Evolutionary conservation across 2,888 invertebrate genomes (phyloP).

Genomic region (Biston stratarius): DNA sequence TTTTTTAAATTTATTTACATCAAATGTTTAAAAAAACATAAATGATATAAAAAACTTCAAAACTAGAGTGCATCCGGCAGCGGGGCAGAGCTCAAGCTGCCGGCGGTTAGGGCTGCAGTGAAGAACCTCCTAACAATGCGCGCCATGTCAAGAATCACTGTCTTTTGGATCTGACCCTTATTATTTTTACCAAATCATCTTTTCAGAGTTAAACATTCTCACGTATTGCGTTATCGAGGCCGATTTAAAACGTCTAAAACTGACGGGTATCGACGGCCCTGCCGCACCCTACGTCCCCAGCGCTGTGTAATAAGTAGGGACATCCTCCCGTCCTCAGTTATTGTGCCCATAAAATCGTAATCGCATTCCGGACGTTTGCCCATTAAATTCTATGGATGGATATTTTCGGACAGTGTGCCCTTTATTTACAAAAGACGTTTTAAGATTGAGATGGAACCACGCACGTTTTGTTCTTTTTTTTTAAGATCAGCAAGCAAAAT

Average conservation of each 20-base stretch:
- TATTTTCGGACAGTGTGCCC: slow-evolving; percentile 14
- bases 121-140: too few species aligned
- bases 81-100: too few species aligned
- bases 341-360: slow-evolving; percentile 48
- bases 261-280: slow-evolving; percentile 27
- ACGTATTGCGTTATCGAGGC: neutral
- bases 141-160: too few species aligned
- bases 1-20: too few species aligned
- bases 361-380: slow-evolving; percentile 41
- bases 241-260: neutral
- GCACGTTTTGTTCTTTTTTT: too few species aligned
- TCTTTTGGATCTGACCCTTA: too few species aligned
- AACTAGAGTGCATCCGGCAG: too few species aligned
- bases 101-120: too few species aligned
- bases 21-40: too few species aligned
- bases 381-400: slow-evolving; percentile 27
- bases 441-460: neutral
- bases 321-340: slow-evolving; percentile 52
- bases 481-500: too few species aligned
- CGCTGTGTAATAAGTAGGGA: slow-evolving; percentile 56
- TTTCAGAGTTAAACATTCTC: neutral
- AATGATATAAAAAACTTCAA: too few species aligned
- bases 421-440: slow-evolving; percentile 12
- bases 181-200: too few species aligned
- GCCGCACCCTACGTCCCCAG: slow-evolving; percentile 45